Evolutionary conservation across 37 sponge, comb jelly and placozoan genomes (phyloP).

Genomic region (Ianthella basta): DNA sequence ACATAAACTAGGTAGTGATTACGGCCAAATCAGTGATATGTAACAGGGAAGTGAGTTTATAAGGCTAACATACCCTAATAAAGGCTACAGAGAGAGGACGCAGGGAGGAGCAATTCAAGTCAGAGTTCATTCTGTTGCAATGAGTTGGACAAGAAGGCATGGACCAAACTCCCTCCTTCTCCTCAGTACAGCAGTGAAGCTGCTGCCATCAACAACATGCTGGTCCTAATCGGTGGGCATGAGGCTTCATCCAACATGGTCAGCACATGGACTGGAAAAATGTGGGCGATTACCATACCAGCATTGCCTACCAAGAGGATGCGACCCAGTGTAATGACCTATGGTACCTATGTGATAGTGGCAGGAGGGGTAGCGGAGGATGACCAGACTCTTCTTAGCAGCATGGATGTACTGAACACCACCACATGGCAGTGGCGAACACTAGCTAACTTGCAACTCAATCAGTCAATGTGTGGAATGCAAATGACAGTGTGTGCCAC

Average conservation of each 20-base stretch:
- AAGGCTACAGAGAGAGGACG: too few relatives aligned
- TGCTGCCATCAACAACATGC: neutral
- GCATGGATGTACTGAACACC: neutral
- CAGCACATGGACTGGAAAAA: neutral
- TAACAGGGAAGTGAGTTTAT: too few relatives aligned
- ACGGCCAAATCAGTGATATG: too few relatives aligned
- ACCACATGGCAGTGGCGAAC: neutral
- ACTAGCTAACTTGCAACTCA: neutral
- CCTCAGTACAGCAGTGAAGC: neutral
- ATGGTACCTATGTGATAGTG: neutral
- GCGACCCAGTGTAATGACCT: neutral
- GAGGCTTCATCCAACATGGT: neutral
- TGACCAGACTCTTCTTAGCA: neutral
- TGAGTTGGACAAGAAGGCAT: too few relatives aligned
- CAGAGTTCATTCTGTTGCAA: too few relatives aligned
- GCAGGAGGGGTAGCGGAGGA: neutral
- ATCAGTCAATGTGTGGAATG: neutral
- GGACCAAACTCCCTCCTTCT: conserved; percentile 9
- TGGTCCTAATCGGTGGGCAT: neutral
- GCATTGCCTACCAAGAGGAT: neutral
- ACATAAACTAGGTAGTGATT: too few relatives aligned
- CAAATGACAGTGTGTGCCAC: too few relatives aligned
- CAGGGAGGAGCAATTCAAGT: too few relatives aligned
- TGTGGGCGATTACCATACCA: neutral
- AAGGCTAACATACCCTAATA: too few relatives aligned